phyloP scores from a whole-genome alignment of 35 echinoderm and acorn worm species.

The Chiridota heheva region DNA sequence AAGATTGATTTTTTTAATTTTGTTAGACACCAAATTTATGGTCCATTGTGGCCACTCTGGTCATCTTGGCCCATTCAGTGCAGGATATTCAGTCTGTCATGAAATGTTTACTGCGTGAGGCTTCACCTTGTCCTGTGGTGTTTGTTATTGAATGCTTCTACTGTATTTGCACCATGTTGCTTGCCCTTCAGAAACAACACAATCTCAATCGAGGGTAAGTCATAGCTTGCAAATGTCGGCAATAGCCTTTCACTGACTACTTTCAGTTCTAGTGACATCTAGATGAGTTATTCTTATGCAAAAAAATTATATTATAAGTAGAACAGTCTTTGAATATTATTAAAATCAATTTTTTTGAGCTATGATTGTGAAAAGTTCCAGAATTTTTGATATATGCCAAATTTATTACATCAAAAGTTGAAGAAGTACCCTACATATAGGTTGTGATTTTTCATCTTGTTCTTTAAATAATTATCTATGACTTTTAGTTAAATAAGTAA shows the following conservation, averaged over 20 bases:
- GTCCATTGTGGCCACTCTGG: conserved; percentile 48
- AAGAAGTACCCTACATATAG: no score
- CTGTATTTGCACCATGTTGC: conserved; percentile 52
- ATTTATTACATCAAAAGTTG: no score
- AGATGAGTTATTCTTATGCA: background rate
- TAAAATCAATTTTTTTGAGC: background rate
- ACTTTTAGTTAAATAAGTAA: no score
- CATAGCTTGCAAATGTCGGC: no score
- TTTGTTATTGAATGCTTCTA: conserved; percentile 67
- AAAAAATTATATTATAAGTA: background rate
- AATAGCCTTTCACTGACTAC: no score
- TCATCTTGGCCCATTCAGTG: conserved; percentile 54
- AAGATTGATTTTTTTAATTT: background rate
- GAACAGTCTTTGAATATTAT: background rate
- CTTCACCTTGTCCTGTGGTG: background rate
- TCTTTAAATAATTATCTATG: no score
- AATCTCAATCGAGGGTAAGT: conserved; percentile 63
- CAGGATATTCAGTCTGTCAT: conserved; percentile 40
- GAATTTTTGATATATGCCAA: no score
- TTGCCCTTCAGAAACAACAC: conserved; percentile 30
- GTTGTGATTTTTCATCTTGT: no score
- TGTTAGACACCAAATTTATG: conserved; percentile 55
- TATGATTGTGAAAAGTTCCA: background rate
- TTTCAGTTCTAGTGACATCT: background rate
- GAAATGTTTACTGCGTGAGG: conserved; percentile 12